A percentile compares a stretch with the other conserved stretches of the same genome.
Evolutionary conservation across 2,888 invertebrate genomes (phyloP).

Genomic region (Podabrus alpinus): DNA sequence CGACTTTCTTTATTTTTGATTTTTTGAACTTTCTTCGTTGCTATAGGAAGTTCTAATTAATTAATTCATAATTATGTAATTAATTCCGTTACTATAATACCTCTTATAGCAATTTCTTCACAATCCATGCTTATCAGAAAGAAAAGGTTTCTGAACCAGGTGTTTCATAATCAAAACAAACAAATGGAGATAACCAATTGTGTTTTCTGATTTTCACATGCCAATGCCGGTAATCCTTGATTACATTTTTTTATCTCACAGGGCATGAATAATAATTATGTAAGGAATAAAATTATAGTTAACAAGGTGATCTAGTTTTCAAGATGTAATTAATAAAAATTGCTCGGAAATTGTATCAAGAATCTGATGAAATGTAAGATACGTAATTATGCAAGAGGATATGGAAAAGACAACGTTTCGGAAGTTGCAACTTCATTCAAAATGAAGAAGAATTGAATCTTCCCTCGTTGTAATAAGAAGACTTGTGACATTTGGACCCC

Average conservation of each 20-base stretch:
- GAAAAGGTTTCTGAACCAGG: neutral
- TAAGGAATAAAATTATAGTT: neutral
- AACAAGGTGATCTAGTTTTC: neutral
- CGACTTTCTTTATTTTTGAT: neutral
- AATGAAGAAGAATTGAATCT: too few relatives aligned
- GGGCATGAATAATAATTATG: neutral
- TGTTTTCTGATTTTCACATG: neutral
- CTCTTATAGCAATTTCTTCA: neutral
- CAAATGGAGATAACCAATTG: neutral
- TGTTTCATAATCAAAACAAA: neutral
- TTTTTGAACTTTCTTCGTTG: neutral
- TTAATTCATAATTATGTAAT: neutral
- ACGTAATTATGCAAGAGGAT: neutral
- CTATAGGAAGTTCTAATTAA: neutral
- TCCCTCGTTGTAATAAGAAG: too few relatives aligned
- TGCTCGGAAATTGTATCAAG: too few relatives aligned
- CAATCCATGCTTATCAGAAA: neutral
- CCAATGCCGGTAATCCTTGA: neutral
- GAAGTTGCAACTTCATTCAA: neutral
- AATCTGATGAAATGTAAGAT: neutral
- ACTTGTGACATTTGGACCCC: too few relatives aligned
- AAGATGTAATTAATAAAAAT: neutral
- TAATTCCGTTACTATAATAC: neutral
- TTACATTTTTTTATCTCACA: neutral
- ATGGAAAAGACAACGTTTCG: neutral